These are phyloP conservation scores for Enhydra lutris DNA, from an alignment of 2,113 vertebrate genomes.

Conservation along the genomic window DNA sequence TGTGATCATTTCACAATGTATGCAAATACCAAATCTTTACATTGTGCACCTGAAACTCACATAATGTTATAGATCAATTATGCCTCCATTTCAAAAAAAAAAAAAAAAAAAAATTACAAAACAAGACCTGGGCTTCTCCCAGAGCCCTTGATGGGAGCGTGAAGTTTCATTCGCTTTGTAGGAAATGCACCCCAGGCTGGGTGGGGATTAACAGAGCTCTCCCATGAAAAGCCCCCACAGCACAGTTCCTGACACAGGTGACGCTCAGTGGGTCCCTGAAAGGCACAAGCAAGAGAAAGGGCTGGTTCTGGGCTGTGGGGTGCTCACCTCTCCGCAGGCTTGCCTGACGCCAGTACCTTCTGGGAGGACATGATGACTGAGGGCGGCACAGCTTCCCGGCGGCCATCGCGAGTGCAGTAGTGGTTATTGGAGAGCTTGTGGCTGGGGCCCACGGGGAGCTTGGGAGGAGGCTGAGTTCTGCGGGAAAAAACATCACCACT, in stretches of 20 bases:
- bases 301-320: too few relatives aligned
- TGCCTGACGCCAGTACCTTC: constrained; percentile 83
- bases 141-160: neutral
- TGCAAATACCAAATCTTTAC: neutral
- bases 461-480: constrained; percentile 91
- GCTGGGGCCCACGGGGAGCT: constrained; percentile 90
- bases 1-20: neutral
- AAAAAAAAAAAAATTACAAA: neutral
- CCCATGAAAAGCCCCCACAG: neutral
- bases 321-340: constrained; percentile 83
- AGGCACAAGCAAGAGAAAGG: neutral
- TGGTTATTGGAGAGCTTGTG: constrained; percentile 91
- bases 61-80: neutral
- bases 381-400: constrained; percentile 88
- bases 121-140: neutral
- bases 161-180: neutral
- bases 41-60: neutral
- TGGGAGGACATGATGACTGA: constrained; percentile 85
- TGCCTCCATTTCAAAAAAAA: neutral
- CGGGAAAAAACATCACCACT: neutral
- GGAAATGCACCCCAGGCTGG: neutral
- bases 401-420: constrained; percentile 91
- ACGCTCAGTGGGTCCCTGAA: accelerated
- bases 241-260: neutral
- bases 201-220: neutral